Percentiles rank a stretch among this genome's conserved stretches.
These are phyloP conservation scores for Trichomalopsis sarcophagae DNA, from an alignment of 1,140 invertebrate genomes.

Conservation along the genomic window DNA sequence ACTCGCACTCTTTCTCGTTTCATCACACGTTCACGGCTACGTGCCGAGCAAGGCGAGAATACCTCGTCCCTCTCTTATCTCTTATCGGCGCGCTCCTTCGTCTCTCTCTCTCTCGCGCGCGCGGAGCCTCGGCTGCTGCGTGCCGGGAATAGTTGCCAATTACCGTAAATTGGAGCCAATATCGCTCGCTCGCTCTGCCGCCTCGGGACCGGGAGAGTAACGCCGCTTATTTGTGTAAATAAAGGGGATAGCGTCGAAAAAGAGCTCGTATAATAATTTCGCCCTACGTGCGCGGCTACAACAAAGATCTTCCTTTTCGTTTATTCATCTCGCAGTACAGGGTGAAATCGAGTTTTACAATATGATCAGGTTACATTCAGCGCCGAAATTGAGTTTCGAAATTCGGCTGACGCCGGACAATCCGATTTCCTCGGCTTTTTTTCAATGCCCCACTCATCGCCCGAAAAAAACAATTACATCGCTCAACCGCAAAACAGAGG, in stretches of 20 bases:
- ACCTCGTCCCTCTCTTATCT: constrained; percentile 37
- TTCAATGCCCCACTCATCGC: background rate
- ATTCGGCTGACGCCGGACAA: background rate
- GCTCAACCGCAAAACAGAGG: background rate
- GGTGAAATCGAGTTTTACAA: background rate
- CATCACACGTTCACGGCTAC: constrained; percentile 43
- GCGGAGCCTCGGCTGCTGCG: constrained; percentile 46
- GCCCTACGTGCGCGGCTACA: too few relatives aligned
- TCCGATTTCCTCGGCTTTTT: background rate
- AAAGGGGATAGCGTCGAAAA: constrained; percentile 8
- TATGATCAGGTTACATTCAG: background rate
- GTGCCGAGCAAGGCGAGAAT: constrained; percentile 42
- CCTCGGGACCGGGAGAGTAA: constrained; percentile 1
- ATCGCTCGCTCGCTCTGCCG: constrained; percentile 6
- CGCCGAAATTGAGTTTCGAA: background rate
- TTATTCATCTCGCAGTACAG: background rate
- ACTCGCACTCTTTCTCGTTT: constrained; percentile 49
- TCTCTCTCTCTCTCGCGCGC: constrained; percentile 4
- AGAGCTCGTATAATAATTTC: background rate
- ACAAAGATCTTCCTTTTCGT: background rate
- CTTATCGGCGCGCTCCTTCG: constrained; percentile 37
- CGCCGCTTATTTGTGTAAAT: constrained; percentile 21
- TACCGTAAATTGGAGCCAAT: constrained; percentile 59
- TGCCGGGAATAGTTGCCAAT: constrained; percentile 67
- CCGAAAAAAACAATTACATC: background rate